Base-by-base conservation (phyloP, 2,888 invertebrate genomes). In the Drosophila testacea region DNA sequence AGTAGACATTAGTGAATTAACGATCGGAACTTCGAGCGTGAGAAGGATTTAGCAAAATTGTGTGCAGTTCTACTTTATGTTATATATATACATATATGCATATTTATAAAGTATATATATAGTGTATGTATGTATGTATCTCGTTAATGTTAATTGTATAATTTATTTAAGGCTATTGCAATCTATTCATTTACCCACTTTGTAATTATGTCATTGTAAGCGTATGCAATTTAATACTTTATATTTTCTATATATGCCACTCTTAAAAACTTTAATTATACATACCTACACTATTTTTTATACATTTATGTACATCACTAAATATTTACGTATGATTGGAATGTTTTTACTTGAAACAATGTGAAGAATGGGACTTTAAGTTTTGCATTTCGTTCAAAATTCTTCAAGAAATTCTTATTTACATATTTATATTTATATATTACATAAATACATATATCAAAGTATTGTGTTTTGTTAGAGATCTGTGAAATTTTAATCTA, bases 71-170 rank as follows among this genome's bases (percentile, higher is more conserved):
- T 79, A 67, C 55, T 77, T 64, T 64, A 57, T 64, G 44, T 54
- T 62, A 62, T 52, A 61, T 61, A 59, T 75, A 64, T 52, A 72
- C 67, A 72, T 76, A 52, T 65, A 42, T 50, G 22, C 36, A 54
- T 48, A 51, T 65, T 41, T 47, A 34, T 63, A 47, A 46, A 67
- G 63, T 59, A 50, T 54, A 39, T 52, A 16, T 50, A 48, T 69
- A 47, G 5, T 48, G 6, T 56, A 51, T 54, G 36, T 59, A 57
- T 79, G 38, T 63, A 46, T 76, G 70, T 67, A 71, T 80, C 64
- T 81, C 80, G 88, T 89, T 89, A 83, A 81, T 71, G 77, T 83
- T 88, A 79, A 80, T 79, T 85, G 73, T 82, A 75, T 89, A 81
- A 89, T 88, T 88, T 89, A 89, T 81, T 71, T 69, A 67, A 57